Percentiles rank a stretch among this genome's conserved stretches.
These are phyloP conservation scores for Eudemis profundana DNA, from an alignment of 2,888 invertebrate species.

Conservation along the genomic window DNA sequence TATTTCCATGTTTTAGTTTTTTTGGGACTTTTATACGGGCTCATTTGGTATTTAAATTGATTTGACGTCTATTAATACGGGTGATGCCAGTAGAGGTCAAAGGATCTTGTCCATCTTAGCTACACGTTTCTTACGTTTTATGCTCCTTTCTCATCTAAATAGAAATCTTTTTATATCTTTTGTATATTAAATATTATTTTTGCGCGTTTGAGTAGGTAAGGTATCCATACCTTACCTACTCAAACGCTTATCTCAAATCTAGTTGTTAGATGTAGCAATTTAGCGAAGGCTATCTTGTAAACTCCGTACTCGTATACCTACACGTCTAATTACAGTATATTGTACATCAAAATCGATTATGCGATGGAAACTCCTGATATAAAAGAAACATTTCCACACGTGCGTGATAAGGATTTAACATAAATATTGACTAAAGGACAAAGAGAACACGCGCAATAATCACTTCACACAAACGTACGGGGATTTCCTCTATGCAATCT, in stretches of 20 bases:
- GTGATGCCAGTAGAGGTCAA: neutral
- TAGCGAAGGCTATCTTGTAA: neutral
- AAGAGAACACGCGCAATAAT: slow-evolving; percentile 13
- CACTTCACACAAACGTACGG: neutral
- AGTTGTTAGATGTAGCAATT: neutral
- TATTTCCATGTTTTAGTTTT: neutral
- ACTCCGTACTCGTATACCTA: neutral
- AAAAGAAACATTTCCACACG: slow-evolving; percentile 14
- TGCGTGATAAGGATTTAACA: slow-evolving; percentile 10
- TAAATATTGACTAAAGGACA: slow-evolving; percentile 26
- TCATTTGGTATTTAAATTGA: slow-evolving; percentile 22
- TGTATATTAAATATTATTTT: too few species aligned
- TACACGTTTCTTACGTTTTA: neutral
- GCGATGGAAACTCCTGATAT: neutral
- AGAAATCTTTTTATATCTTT: neutral
- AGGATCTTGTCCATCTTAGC: neutral
- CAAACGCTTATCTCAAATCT: too few species aligned
- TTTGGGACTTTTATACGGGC: slow-evolving; percentile 4
- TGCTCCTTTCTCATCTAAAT: neutral
- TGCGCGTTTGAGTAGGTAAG: too few species aligned
- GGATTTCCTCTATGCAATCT: slow-evolving; percentile 22
- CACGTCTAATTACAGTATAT: neutral
- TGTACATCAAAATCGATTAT: neutral
- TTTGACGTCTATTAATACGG: slow-evolving; percentile 15
- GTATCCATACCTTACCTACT: too few species aligned